These are phyloP conservation scores for Nicator chloris DNA, from an alignment of 2,113 vertebrate species.

Conservation along the genomic window DNA sequence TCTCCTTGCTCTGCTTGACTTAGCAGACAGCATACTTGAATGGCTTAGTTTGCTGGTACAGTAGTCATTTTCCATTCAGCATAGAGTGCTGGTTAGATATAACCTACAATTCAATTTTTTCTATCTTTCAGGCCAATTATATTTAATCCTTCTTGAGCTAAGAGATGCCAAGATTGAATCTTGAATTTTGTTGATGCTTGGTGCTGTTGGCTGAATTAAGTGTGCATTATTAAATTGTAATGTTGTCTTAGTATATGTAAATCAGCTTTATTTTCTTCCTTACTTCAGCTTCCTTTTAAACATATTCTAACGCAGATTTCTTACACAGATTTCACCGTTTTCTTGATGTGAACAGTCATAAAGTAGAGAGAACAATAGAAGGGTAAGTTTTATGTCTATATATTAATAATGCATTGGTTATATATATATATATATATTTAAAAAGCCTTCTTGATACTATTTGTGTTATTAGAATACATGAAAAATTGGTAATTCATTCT, in stretches of 20 bases:
- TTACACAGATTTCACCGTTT: constrained; percentile 88
- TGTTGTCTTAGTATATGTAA: not conserved
- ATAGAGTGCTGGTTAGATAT: not conserved
- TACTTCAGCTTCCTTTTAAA: not conserved
- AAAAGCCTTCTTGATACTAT: not conserved
- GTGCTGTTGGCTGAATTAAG: not conserved
- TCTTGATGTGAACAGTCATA: constrained; percentile 90
- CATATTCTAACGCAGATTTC: not conserved
- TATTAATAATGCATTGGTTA: not conserved
- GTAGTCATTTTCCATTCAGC: not conserved
- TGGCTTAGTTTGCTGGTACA: not conserved
- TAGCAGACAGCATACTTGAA: not conserved
- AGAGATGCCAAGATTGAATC: not conserved
- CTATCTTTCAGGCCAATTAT: not conserved
- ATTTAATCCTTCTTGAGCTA: not conserved
- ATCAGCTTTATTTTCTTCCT: not conserved
- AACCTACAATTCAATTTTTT: not conserved
- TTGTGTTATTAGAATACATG: constrained; percentile 83
- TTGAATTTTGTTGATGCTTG: not conserved
- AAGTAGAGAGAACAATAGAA: constrained; percentile 83
- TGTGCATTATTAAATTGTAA: not conserved
- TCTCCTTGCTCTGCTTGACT: not conserved
- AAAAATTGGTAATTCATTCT: constrained; percentile 93
- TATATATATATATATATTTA: not conserved
- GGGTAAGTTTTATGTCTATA: constrained; percentile 77